These are phyloP conservation scores for Cantharis lateralis DNA, from an alignment of 2,888 invertebrate species.

Conservation along the genomic window DNA sequence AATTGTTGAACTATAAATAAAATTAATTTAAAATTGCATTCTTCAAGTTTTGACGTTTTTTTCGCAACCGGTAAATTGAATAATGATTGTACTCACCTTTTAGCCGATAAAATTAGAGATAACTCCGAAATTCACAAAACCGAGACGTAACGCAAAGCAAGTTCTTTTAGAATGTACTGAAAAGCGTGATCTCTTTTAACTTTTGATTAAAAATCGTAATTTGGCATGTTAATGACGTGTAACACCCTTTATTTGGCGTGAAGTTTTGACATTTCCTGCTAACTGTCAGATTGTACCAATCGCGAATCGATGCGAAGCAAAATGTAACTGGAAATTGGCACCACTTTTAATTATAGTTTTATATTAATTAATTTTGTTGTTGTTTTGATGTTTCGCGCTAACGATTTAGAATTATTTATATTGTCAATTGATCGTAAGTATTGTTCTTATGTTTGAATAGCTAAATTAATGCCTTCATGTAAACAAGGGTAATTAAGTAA, in stretches of 20 bases:
- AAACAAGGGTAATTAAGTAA: background rate
- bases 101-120: background rate
- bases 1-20: too few species aligned
- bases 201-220: background rate
- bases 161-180: background rate
- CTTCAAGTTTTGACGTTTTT: background rate
- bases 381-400: too few species aligned
- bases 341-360: background rate
- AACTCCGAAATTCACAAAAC: background rate
- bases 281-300: background rate
- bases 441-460: too few species aligned
- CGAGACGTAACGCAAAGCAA: background rate
- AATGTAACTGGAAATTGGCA: background rate
- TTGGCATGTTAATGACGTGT: background rate
- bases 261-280: background rate
- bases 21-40: background rate
- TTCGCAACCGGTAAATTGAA: background rate
- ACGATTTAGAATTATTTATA: too few species aligned
- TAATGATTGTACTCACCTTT: background rate
- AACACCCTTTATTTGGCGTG: background rate
- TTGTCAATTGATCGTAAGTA: too few species aligned
- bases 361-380: too few species aligned
- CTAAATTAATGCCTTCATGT: background rate
- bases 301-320: background rate
- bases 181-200: background rate